These are phyloP conservation scores for Sipunculus nudus DNA, from an alignment of 2,888 invertebrate species.

Conservation along the genomic window DNA sequence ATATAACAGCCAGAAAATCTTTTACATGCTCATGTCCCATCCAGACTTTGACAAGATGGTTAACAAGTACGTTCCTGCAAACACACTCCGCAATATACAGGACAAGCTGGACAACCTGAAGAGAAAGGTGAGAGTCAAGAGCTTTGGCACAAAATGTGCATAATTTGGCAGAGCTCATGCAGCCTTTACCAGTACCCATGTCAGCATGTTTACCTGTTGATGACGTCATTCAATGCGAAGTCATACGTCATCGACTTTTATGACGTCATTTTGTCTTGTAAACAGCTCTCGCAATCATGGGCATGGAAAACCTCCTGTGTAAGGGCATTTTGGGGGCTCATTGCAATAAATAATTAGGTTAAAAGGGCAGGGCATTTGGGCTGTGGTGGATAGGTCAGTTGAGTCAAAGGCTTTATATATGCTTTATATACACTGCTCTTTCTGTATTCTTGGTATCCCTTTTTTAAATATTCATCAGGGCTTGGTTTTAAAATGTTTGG, in stretches of 20 bases:
- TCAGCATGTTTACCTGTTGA: no score
- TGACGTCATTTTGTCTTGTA: no score
- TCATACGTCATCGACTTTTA: no score
- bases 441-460: not conserved
- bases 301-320: no score
- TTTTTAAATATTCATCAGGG: not conserved
- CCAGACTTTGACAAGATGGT: constrained; percentile 80
- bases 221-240: no score
- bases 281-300: no score
- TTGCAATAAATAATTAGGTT: not conserved
- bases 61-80: constrained; percentile 79
- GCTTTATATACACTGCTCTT: no score
- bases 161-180: no score
- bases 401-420: no score
- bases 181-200: no score
- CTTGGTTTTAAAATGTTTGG: not conserved
- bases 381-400: no score
- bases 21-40: constrained; percentile 78
- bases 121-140: constrained; percentile 56
- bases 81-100: constrained; percentile 72
- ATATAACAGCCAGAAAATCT: constrained; percentile 69
- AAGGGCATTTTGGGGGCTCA: not conserved
- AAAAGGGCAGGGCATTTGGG: not conserved
- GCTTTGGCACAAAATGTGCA: no score
- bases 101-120: constrained; percentile 80